These are phyloP conservation scores for Drosophila anomelani DNA, from an alignment of 2,888 invertebrate genomes.

Conservation along the genomic window DNA sequence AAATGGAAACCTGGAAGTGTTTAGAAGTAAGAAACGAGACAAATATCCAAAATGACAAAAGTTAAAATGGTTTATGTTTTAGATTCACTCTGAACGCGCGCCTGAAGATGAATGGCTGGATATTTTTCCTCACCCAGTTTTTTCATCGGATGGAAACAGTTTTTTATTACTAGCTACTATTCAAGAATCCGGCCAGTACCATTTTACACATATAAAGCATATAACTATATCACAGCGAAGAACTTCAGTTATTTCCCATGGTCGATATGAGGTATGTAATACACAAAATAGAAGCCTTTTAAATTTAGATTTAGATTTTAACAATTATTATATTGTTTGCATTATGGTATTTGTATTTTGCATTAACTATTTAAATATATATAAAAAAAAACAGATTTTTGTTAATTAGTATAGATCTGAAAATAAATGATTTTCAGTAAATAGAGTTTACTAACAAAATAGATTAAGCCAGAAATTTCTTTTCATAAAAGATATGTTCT, in stretches of 20 bases:
- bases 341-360: no score
- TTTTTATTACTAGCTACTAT: conserved; percentile 93
- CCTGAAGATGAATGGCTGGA: conserved; percentile 94
- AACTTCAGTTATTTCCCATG: conserved; percentile 94
- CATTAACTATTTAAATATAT: no score
- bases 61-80: conserved; percentile 3
- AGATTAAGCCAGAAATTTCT: no score
- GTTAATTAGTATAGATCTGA: no score
- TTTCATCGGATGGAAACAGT: conserved; percentile 93
- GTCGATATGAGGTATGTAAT: conserved; percentile 90
- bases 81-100: conserved; percentile 93
- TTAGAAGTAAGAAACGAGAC: conserved; percentile 87
- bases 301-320: no score
- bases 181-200: conserved; percentile 93
- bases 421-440: no score
- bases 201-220: conserved; percentile 95
- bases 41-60: neutral
- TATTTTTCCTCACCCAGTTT: conserved; percentile 93
- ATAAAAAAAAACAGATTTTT: no score
- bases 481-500: no score
- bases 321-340: no score
- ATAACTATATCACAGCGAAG: conserved; percentile 92
- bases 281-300: neutral
- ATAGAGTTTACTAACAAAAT: no score
- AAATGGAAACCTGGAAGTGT: conserved; percentile 92